These are phyloP conservation scores for Pararge aegeria DNA, from an alignment of 1,140 invertebrate species.

Conservation along the genomic window DNA sequence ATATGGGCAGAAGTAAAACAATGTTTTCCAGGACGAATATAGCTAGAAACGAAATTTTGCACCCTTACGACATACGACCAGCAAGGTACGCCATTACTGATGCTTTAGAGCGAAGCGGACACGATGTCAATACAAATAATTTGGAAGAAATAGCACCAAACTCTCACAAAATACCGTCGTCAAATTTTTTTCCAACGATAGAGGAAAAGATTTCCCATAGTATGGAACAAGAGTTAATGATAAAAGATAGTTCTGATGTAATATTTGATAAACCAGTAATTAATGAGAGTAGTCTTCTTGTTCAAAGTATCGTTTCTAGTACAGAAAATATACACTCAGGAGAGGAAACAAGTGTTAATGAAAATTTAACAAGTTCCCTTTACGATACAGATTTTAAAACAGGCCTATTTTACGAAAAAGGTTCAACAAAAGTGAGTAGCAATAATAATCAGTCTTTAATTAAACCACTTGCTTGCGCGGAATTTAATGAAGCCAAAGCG, in stretches of 20 bases:
- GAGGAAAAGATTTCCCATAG: constrained; percentile 33
- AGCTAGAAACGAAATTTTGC: constrained; percentile 30
- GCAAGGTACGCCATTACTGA: constrained; percentile 42
- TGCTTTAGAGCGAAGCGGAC: constrained; percentile 11
- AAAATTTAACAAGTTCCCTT: constrained; percentile 5
- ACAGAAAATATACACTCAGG: constrained; percentile 1
- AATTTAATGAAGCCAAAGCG: constrained; percentile 33
- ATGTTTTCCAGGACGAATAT: constrained; percentile 41
- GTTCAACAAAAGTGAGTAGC: neutral
- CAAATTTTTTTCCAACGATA: constrained; percentile 45
- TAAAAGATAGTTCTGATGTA: constrained; percentile 33
- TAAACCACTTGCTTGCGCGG: constrained; percentile 36
- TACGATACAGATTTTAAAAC: constrained; percentile 32
- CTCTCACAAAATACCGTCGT: constrained; percentile 39
- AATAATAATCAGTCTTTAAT: constrained; percentile 20
- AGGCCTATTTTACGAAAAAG: constrained; percentile 35
- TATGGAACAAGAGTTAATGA: constrained; percentile 20
- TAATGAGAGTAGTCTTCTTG: constrained; percentile 21
- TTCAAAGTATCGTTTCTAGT: constrained; percentile 36
- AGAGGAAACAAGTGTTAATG: constrained; percentile 4
- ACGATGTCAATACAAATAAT: neutral
- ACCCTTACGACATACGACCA: constrained; percentile 40
- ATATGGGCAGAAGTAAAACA: constrained; percentile 38
- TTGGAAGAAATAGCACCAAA: neutral
- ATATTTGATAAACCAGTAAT: neutral